Evolutionary conservation across 2,113 vertebrate species (phyloP).

Genomic region (Pelusios castaneus): DNA sequence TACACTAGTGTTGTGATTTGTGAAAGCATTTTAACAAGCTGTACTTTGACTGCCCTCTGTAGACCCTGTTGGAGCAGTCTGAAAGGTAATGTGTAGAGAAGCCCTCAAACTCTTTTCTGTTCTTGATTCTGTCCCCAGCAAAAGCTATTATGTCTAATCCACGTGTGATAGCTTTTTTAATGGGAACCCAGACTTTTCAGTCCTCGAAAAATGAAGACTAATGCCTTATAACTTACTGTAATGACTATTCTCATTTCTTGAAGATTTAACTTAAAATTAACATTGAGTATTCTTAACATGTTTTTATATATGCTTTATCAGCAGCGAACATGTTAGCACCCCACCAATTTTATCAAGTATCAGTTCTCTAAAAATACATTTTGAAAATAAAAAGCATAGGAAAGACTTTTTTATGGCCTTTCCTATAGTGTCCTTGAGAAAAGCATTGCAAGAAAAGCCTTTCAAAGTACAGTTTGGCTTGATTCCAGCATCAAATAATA

Average conservation of each 20-base stretch:
- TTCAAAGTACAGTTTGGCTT: constrained; percentile 12
- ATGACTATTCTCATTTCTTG: background rate
- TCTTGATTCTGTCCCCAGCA: background rate
- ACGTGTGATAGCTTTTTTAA: background rate
- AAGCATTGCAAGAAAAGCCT: background rate
- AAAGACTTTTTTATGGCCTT: background rate
- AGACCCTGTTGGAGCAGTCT: background rate
- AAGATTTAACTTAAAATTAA: background rate
- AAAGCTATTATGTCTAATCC: background rate
- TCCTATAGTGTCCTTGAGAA: background rate
- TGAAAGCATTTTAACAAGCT: background rate
- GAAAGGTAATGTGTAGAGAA: background rate
- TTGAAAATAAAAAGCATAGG: background rate
- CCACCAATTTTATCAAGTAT: background rate
- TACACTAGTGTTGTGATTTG: no score
- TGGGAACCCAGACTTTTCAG: background rate
- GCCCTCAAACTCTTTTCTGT: background rate
- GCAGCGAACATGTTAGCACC: background rate
- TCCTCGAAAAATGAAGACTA: background rate
- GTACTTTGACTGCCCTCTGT: background rate
- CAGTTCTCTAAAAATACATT: background rate
- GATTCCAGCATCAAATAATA: constrained; percentile 31
- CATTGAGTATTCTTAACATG: background rate
- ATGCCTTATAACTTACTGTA: background rate
- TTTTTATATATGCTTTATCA: background rate